These are phyloP conservation scores for Megaustenia siamemsis DNA, from an alignment of 2,888 invertebrate genomes.

Conservation along the genomic window DNA sequence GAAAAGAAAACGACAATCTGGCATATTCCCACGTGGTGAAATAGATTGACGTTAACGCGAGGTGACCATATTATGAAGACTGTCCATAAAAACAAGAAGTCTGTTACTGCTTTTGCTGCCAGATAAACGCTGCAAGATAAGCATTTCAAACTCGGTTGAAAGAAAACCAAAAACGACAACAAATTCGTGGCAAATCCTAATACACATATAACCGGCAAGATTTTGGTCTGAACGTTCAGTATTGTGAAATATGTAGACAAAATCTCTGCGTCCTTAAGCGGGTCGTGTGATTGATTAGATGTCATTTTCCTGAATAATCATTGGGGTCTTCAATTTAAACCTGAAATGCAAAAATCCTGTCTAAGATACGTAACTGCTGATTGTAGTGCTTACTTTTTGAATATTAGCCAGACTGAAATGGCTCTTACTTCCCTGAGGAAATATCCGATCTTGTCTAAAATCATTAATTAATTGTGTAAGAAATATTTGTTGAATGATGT, in stretches of 20 bases:
- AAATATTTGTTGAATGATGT: no score
- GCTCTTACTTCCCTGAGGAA: background rate
- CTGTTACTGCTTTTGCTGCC: slow-evolving; percentile 32
- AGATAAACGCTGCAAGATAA: slow-evolving; percentile 76
- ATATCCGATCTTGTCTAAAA: no score
- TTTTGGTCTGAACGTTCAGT: background rate
- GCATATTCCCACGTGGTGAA: slow-evolving; percentile 79
- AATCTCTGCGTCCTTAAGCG: background rate
- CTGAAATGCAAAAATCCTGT: background rate
- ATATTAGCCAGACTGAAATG: background rate
- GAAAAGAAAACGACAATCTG: slow-evolving; percentile 77
- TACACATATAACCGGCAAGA: slow-evolving; percentile 30
- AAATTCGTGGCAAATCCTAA: slow-evolving; percentile 32
- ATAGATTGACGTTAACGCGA: slow-evolving; percentile 61
- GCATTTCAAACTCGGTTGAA: slow-evolving; percentile 78
- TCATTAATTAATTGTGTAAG: no score
- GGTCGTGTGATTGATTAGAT: background rate
- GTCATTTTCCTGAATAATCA: background rate
- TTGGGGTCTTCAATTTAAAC: background rate
- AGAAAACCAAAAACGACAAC: slow-evolving; percentile 35
- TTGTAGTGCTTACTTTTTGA: background rate
- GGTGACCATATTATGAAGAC: slow-evolving; percentile 33
- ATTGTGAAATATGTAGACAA: background rate
- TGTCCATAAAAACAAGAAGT: slow-evolving; percentile 28
- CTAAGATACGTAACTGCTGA: background rate